Evolutionary conservation across 2,888 invertebrate species (phyloP).

Genomic region (Cryptocheilus praepositus): DNA sequence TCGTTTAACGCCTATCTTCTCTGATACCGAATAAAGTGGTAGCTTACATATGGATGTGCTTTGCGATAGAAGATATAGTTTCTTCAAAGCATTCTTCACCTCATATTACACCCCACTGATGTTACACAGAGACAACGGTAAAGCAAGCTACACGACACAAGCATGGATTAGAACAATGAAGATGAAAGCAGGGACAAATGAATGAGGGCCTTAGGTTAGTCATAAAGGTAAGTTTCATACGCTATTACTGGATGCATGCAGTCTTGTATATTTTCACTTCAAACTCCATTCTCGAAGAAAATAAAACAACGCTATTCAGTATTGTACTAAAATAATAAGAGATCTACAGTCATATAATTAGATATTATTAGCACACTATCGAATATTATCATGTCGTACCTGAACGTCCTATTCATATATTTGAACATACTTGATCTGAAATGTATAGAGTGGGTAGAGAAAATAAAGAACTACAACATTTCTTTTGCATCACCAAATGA

Average conservation of each 20-base stretch:
- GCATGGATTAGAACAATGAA: not conserved
- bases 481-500: slow-evolving; percentile 40
- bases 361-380: slow-evolving; percentile 29
- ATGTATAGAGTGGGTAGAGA: slow-evolving; percentile 41
- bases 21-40: too few species aligned
- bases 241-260: slow-evolving; percentile 33
- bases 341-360: slow-evolving; percentile 28
- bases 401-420: slow-evolving; percentile 36
- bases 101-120: too few species aligned
- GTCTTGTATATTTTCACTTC: slow-evolving; percentile 51
- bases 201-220: not conserved
- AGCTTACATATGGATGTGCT: too few species aligned
- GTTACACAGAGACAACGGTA: too few species aligned
- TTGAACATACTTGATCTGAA: slow-evolving; percentile 44
- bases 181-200: slow-evolving; percentile 2
- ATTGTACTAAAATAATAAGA: slow-evolving; percentile 20
- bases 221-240: not conserved
- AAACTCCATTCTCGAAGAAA: slow-evolving; percentile 23
- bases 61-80: too few species aligned
- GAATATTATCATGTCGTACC: slow-evolving; percentile 49
- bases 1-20: too few species aligned
- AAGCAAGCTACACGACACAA: too few species aligned
- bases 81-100: too few species aligned
- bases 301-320: slow-evolving; percentile 17
- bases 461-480: slow-evolving; percentile 46